These are phyloP conservation scores for Harpalus rufipes DNA, from an alignment of 2,888 invertebrate genomes.

Conservation along the genomic window DNA sequence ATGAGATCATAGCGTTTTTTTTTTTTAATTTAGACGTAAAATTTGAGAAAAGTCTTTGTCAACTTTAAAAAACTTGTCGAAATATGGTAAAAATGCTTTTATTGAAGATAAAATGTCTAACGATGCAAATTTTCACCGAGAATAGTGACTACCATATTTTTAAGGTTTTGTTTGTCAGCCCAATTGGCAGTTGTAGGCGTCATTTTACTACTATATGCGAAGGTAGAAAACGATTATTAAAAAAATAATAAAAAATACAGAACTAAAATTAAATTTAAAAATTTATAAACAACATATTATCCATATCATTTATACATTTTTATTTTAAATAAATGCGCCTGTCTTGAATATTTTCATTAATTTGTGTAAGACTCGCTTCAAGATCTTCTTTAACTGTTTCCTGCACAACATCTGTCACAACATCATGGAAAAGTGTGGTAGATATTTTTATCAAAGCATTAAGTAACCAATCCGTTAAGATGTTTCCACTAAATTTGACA, in stretches of 20 bases:
- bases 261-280: background rate
- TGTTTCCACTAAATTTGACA: constrained; percentile 78
- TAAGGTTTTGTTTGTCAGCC: too few relatives aligned
- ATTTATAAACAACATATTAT: background rate
- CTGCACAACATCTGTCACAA: constrained; percentile 77
- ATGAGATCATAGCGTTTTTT: too few relatives aligned
- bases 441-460: constrained; percentile 78
- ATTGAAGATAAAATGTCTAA: too few relatives aligned
- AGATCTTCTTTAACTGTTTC: constrained; percentile 75
- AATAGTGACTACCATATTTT: too few relatives aligned
- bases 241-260: background rate
- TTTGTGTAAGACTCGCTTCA: constrained; percentile 73
- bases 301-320: background rate
- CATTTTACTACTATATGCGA: too few relatives aligned
- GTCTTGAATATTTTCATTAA: constrained; percentile 73
- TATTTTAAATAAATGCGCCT: background rate
- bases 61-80: too few relatives aligned
- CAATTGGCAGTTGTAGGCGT: too few relatives aligned
- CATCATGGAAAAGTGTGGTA: constrained; percentile 77
- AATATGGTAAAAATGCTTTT: too few relatives aligned
- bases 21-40: too few relatives aligned
- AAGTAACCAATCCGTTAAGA: constrained; percentile 78
- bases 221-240: too few relatives aligned
- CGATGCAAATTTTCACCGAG: too few relatives aligned
- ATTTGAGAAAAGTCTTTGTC: too few relatives aligned